Evolutionary conservation across 2,113 vertebrate species (phyloP).

Genomic region (Sminthopsis crassicaudata): DNA sequence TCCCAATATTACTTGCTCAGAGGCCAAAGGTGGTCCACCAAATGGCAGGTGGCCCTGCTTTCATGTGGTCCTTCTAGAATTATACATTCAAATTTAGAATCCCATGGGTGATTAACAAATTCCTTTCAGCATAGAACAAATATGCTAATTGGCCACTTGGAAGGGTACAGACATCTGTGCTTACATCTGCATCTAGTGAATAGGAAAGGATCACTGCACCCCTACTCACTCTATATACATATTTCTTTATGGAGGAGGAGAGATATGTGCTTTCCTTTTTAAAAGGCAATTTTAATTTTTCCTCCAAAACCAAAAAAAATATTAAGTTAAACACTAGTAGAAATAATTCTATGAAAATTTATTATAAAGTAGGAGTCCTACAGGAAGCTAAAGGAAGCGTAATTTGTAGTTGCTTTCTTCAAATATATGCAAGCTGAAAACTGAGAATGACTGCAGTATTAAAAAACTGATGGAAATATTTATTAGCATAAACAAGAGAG

Average conservation of each 20-base stretch:
- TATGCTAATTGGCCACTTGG: not conserved
- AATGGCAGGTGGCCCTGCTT: not conserved
- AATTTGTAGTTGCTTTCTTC: constrained; percentile 8
- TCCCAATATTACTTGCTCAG: no score
- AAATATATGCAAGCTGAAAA: not conserved
- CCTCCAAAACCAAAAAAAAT: not conserved
- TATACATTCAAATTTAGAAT: not conserved
- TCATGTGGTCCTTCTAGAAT: not conserved
- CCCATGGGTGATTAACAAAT: not conserved
- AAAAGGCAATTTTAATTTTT: not conserved
- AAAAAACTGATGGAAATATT: constrained; percentile 29
- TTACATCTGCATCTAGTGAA: not conserved
- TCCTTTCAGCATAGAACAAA: constrained; percentile 2
- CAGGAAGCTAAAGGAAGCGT: constrained; percentile 43
- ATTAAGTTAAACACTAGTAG: not conserved
- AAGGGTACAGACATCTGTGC: not conserved
- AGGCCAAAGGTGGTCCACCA: not conserved
- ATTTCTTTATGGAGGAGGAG: not conserved
- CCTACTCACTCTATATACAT: not conserved
- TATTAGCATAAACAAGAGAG: constrained; percentile 32
- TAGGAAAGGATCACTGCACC: not conserved
- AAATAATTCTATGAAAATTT: not conserved
- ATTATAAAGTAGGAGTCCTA: not conserved
- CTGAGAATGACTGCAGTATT: constrained; percentile 16
- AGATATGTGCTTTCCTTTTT: not conserved